Conservation (phyloP, 1,140 invertebrate species). For the Aricia agestis region DNA sequence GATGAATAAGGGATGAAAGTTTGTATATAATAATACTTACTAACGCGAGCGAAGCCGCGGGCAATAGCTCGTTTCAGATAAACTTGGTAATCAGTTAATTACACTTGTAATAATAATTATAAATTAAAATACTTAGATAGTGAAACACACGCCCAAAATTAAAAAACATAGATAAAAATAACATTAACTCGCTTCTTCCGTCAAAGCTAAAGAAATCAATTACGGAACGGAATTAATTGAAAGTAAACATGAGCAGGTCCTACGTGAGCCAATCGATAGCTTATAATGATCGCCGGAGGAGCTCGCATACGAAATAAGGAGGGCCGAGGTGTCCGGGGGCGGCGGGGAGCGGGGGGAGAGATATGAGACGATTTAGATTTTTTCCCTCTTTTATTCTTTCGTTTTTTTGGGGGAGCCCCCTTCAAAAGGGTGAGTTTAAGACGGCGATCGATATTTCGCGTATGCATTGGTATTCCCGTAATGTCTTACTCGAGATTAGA, state of each 20-base stretch:
- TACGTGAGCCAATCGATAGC: slow-evolving; percentile 68
- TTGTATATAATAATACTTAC: too few species aligned
- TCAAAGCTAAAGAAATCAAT: neutral
- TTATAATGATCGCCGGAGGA: slow-evolving; percentile 74
- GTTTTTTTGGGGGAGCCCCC: slow-evolving; percentile 73
- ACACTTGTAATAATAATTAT: too few species aligned
- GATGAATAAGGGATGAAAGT: too few species aligned
- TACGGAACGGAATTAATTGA: neutral
- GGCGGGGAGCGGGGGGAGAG: slow-evolving; percentile 47
- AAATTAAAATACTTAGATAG: too few species aligned
- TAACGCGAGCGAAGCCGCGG: too few species aligned
- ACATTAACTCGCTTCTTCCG: neutral
- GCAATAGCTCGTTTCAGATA: too few species aligned
- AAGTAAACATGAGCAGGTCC: slow-evolving; percentile 55
- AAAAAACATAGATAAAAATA: neutral
- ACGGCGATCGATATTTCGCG: slow-evolving; percentile 74
- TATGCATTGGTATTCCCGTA: slow-evolving; percentile 74
- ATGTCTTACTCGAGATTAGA: slow-evolving; percentile 74
- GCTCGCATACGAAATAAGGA: slow-evolving; percentile 76
- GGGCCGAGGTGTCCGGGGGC: slow-evolving; percentile 66
- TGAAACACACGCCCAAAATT: neutral
- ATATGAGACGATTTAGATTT: slow-evolving; percentile 76
- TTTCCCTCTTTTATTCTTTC: slow-evolving; percentile 75
- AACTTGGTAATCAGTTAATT: too few species aligned
- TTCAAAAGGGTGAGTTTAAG: slow-evolving; percentile 75